Percentiles rank a stretch among this genome's conserved stretches.
These are phyloP conservation scores for Pongo pygmaeus DNA, from an alignment of 2,113 vertebrate species.

Conservation along the genomic window DNA sequence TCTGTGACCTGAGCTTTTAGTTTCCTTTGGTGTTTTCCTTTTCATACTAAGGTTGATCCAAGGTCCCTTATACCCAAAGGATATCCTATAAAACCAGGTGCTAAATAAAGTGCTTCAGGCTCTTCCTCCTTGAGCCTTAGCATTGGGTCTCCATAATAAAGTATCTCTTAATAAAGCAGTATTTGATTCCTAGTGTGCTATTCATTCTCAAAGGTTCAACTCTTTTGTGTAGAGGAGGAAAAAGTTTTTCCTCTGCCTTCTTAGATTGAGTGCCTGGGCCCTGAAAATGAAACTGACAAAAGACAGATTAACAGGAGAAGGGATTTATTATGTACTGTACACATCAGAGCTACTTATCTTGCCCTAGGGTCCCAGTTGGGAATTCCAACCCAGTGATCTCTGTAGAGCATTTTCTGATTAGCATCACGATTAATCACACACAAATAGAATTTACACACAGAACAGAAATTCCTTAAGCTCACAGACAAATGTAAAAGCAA, in stretches of 20 bases:
- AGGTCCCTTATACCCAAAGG: background rate
- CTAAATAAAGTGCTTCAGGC: background rate
- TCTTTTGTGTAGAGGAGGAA: background rate
- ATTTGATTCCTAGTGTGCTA: background rate
- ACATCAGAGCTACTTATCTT: background rate
- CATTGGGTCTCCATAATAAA: background rate
- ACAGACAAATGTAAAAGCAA: background rate
- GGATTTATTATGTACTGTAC: background rate
- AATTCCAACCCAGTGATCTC: background rate
- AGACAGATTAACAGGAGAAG: background rate
- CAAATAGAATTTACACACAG: constrained; percentile 11
- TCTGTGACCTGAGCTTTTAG: background rate
- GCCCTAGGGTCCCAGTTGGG: background rate
- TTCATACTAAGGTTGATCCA: background rate
- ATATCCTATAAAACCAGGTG: background rate
- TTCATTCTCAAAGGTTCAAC: background rate
- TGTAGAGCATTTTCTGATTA: constrained; percentile 27
- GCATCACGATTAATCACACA: background rate
- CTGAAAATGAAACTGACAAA: background rate
- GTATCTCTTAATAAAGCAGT: background rate
- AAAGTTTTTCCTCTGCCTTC: background rate
- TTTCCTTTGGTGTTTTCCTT: background rate
- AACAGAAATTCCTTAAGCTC: constrained; percentile 18
- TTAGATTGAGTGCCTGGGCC: background rate
- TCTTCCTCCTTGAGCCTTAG: background rate